Evolutionary conservation across 1,140 invertebrate species (phyloP).

Genomic region (Dendrolimus punctatus): DNA sequence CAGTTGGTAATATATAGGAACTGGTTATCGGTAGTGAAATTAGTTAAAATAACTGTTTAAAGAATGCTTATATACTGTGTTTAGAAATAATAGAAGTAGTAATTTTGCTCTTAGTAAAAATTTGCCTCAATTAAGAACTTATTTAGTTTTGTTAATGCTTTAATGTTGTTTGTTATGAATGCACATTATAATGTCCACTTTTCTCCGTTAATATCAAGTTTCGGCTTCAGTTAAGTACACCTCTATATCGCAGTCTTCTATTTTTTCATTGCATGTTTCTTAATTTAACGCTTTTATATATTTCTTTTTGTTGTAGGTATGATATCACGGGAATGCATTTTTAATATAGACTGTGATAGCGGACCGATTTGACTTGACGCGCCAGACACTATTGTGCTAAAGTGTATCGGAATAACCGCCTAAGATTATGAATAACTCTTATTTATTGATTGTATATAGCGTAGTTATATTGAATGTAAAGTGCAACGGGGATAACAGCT

Average conservation of each 20-base stretch:
- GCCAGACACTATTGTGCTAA: slow-evolving; percentile 44
- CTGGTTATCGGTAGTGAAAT: too few relatives aligned
- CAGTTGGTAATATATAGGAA: too few relatives aligned
- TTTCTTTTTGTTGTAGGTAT: slow-evolving; percentile 71
- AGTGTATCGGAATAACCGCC: slow-evolving; percentile 43
- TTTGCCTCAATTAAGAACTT: too few relatives aligned
- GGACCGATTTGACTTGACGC: slow-evolving; percentile 32
- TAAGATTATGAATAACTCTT: slow-evolving; percentile 33
- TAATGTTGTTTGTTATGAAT: too few relatives aligned
- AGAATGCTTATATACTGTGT: too few relatives aligned
- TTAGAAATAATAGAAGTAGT: too few relatives aligned
- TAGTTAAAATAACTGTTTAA: too few relatives aligned
- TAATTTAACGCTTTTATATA: slow-evolving; percentile 57
- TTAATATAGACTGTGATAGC: slow-evolving; percentile 65
- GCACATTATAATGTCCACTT: too few relatives aligned
- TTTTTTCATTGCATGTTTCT: slow-evolving; percentile 47
- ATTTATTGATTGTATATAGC: slow-evolving; percentile 50
- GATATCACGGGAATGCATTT: slow-evolving; percentile 60
- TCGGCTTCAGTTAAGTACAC: too few relatives aligned
- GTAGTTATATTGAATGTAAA: slow-evolving; percentile 23
- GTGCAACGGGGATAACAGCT: slow-evolving; percentile 17
- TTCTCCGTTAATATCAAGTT: too few relatives aligned
- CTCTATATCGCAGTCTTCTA: slow-evolving; percentile 4
- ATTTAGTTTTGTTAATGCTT: too few relatives aligned
- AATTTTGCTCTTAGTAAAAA: too few relatives aligned